Base-by-base conservation (phyloP, 2,888 invertebrate species). In the Sinotaia quadrata region DNA sequence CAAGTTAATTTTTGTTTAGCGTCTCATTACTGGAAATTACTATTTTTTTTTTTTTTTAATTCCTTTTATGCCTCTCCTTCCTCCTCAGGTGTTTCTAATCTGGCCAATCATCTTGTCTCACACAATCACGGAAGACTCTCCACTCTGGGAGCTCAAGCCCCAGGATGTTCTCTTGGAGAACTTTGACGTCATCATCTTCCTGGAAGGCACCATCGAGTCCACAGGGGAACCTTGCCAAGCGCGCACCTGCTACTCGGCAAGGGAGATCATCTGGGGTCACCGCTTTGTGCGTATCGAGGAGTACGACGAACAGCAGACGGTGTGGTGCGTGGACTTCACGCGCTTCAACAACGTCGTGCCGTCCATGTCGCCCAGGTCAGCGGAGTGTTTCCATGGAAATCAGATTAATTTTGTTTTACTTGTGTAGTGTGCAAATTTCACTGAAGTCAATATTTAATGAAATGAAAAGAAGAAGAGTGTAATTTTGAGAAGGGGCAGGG, bases 101-200 rank as follows among this genome's bases (percentile, higher is more conserved):
- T 98, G 98, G 97, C 98, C 98, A 4, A 95, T 95, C 81, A 97
- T 95, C 36, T 94, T 98, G 73, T 96, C 95, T 36, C 98, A 98
- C 89, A 95, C 93, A 88, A 97, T 97, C 85, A 95, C 95, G 87
- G 93, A 94, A 72, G 91, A 92, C 76, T 95, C 95, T 69, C 98
- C 97, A 0, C 91, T 97, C 41, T 98, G 94, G 89, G 93, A 93
- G 84, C 92, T 97, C 82, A 94, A 95, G 0, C 96, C 96, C 18
- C 93, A 94, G 60, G 97, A 96, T 86, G 93, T 96, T 91, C 91
- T 94, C 57, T 91, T 93, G 80, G 97, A 95, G 86, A 92, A 95
- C 80, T 97, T 97, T 86, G 98, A 98, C 89, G 95, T 97, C 77
- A 95, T 97, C 71, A 95, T 96, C 31, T 95, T 97, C 90, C 90